A percentile compares a stretch with the other conserved stretches of the same genome.
Conservation (phyloP, 2,797 vertebrate species). For the Balearica regulorum region DNA sequence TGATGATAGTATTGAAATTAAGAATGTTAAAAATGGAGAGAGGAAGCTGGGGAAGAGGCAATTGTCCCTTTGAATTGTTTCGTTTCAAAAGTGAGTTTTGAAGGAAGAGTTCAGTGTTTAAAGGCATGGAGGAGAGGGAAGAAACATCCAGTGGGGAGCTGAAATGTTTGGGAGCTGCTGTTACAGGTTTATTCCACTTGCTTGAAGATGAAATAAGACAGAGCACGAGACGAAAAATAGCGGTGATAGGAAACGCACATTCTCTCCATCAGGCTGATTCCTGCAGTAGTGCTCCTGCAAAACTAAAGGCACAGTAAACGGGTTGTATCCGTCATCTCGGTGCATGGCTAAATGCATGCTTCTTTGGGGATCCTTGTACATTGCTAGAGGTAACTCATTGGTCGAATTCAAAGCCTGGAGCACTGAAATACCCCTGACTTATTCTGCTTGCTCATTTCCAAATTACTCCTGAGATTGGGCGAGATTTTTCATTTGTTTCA, state of each 20-base stretch:
- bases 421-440: neutral
- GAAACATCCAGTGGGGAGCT: neutral
- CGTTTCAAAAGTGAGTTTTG: neutral
- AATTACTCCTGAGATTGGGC: neutral
- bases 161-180: neutral
- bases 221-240: fast-evolving
- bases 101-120: neutral
- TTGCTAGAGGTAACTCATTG: neutral
- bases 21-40: neutral
- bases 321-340: fast-evolving
- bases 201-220: neutral
- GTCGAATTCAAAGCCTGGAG: neutral
- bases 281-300: neutral
- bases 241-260: neutral
- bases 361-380: neutral
- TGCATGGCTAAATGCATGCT: fast-evolving
- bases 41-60: neutral
- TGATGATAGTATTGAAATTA: neutral
- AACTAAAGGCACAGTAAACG: neutral
- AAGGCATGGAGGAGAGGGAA: fast-evolving
- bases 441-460: neutral
- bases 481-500: neutral
- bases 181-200: neutral
- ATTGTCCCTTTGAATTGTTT: neutral
- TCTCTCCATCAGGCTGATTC: neutral